Conservation (phyloP, 1,140 invertebrate genomes). For the Conus betulinus region DNA sequence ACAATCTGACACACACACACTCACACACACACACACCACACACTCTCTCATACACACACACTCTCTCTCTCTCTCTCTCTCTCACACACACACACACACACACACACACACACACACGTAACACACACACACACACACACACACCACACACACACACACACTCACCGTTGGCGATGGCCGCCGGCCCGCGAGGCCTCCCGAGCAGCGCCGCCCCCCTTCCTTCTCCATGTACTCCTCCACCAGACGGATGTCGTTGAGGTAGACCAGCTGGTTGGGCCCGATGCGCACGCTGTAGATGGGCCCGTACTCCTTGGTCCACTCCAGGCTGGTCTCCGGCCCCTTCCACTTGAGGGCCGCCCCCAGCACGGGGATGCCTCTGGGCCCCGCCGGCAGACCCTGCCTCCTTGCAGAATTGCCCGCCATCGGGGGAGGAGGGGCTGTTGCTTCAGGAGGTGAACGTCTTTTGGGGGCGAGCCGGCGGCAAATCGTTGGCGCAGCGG, state of each 20-base stretch:
- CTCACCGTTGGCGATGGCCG: slow-evolving; percentile 45
- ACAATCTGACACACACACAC: not conserved
- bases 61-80: not conserved
- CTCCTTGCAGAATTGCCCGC: not conserved
- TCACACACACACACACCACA: not conserved
- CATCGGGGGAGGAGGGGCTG: not conserved
- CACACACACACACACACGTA: not conserved
- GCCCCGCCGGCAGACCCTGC: slow-evolving; percentile 31
- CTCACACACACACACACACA: not conserved
- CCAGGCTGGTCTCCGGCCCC: slow-evolving; percentile 47
- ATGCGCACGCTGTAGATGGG: slow-evolving; percentile 45
- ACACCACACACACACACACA: not conserved
- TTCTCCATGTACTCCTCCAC: slow-evolving; percentile 44
- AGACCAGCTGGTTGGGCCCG: slow-evolving; percentile 43
- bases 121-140: not conserved
- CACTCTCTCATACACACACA: not conserved
- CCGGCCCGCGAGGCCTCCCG: slow-evolving; percentile 46
- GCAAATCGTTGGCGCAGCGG: too few relatives aligned
- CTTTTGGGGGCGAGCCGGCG: too few relatives aligned
- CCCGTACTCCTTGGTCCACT: slow-evolving; percentile 44
- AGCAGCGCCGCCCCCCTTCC: slow-evolving; percentile 34
- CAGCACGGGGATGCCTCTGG: slow-evolving; percentile 31
- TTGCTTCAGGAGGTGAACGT: not conserved
- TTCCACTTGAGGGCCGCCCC: slow-evolving; percentile 41
- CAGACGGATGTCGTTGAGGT: slow-evolving; percentile 47